Evolutionary conservation across 2,888 invertebrate species (phyloP).

Genomic region (Ceratothoa steindachneri): DNA sequence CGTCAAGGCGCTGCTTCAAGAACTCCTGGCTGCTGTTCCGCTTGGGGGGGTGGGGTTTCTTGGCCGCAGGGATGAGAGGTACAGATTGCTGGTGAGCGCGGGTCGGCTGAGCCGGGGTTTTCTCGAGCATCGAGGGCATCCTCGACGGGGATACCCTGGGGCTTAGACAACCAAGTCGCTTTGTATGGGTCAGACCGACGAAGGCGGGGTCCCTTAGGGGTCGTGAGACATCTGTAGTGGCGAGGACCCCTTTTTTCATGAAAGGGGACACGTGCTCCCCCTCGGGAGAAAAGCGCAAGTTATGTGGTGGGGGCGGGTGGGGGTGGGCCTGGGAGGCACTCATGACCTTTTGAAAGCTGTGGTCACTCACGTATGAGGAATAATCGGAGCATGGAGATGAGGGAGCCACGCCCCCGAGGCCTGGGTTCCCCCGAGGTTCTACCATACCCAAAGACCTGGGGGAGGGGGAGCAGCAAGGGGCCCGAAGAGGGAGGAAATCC

Average conservation of each 20-base stretch:
- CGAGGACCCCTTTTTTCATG: background rate
- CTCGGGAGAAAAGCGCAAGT: conserved; percentile 11
- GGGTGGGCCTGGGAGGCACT: conserved; percentile 28
- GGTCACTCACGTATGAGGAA: conserved; percentile 40
- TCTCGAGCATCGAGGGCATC: too few relatives aligned
- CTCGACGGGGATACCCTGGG: too few relatives aligned
- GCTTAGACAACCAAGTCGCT: too few relatives aligned
- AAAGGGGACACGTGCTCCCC: background rate
- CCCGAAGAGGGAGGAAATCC: background rate
- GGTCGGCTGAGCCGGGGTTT: too few relatives aligned
- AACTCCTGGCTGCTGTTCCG: conserved; percentile 8
- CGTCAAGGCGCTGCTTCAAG: conserved; percentile 24
- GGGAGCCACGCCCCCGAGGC: background rate
- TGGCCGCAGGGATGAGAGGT: too few relatives aligned
- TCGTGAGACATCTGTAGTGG: background rate
- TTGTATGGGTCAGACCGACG: conserved; percentile 28
- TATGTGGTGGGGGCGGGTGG: conserved; percentile 25
- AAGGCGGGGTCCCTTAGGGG: background rate
- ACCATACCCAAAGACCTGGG: background rate
- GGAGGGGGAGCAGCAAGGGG: background rate
- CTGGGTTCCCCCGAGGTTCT: background rate
- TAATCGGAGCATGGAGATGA: conserved; percentile 40
- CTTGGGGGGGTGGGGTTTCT: conserved; percentile 1
- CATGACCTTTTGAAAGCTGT: too few relatives aligned
- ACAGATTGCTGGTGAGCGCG: too few relatives aligned